Evolutionary conservation across 2,113 vertebrate genomes (phyloP).

Genomic region (Gasterosteus aculeatus): DNA sequence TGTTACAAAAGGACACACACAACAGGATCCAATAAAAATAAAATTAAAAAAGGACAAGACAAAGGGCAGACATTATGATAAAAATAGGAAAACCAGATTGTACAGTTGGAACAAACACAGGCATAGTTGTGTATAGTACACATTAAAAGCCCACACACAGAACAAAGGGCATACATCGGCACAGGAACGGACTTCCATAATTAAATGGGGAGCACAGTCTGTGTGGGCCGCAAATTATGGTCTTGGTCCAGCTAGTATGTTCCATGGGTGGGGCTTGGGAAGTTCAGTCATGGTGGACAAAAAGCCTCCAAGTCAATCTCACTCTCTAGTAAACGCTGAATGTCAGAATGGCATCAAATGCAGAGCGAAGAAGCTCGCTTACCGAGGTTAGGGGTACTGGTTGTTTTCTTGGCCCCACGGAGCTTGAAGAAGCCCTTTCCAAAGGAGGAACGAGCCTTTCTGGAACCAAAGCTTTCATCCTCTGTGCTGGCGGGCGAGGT

Average conservation of each 20-base stretch:
- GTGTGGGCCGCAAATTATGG: conserved; percentile 68
- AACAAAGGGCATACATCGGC: conserved; percentile 18
- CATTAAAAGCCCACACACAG: conserved; percentile 19
- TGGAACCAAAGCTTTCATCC: conserved; percentile 88
- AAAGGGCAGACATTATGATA: conserved; percentile 79
- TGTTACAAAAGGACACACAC: conserved; percentile 80
- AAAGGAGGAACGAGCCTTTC: conserved; percentile 93
- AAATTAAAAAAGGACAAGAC: conserved; percentile 76
- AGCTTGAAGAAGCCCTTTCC: conserved; percentile 97
- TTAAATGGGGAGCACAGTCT: conserved; percentile 64
- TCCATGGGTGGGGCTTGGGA: conserved; percentile 63
- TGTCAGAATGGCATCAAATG: not conserved
- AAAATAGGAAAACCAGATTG: conserved; percentile 45
- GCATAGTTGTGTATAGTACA: conserved; percentile 12
- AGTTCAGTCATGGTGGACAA: conserved; percentile 3
- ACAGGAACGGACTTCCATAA: conserved; percentile 52
- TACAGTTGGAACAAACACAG: conserved; percentile 33
- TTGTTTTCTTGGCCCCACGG: conserved; percentile 90
- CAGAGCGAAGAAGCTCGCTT: conserved; percentile 31
- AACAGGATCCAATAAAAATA: conserved; percentile 79
- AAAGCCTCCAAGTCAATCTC: conserved; percentile 25
- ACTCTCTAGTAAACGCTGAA: conserved; percentile 5
- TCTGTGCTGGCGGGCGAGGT: conserved; percentile 67
- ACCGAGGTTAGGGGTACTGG: conserved; percentile 93
- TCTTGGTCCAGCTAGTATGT: conserved; percentile 39